phyloP scores from a whole-genome alignment of 2,888 invertebrate genomes.

The Gymnosoma rotundatum region DNA sequence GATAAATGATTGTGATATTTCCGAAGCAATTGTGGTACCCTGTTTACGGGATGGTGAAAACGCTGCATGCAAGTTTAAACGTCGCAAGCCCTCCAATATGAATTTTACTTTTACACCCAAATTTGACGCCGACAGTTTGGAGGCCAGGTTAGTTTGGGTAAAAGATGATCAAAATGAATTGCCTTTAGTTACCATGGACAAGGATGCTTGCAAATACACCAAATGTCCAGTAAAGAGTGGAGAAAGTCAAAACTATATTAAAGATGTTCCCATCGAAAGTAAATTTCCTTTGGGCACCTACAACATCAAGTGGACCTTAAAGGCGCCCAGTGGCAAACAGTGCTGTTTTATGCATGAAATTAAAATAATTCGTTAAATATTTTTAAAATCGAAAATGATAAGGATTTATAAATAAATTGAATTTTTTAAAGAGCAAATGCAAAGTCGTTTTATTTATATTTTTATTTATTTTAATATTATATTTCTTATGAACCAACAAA shows the following conservation, averaged over 20 bases:
- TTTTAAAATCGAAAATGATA: no score
- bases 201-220: conserved; percentile 84
- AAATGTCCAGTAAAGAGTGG: conserved; percentile 84
- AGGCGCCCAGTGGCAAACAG: conserved; percentile 83
- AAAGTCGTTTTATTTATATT: no score
- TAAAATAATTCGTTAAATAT: conserved; percentile 82
- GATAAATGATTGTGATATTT: conserved; percentile 83
- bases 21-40: conserved; percentile 85
- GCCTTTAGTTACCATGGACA: conserved; percentile 83
- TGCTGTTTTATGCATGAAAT: conserved; percentile 87
- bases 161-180: conserved; percentile 82
- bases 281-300: conserved; percentile 85
- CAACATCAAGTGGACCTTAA: conserved; percentile 86
- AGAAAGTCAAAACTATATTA: conserved; percentile 82
- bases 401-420: no score
- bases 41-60: conserved; percentile 84
- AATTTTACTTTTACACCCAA: conserved; percentile 86
- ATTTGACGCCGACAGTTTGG: conserved; percentile 81
- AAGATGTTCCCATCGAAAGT: conserved; percentile 83
- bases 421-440: no score
- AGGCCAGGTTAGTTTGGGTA: conserved; percentile 81
- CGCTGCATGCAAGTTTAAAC: conserved; percentile 84
- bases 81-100: conserved; percentile 83
- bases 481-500: no score
- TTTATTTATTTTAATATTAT: no score